These are phyloP conservation scores for Drosophila insularis DNA, from an alignment of 1,140 invertebrate species.

Conservation along the genomic window DNA sequence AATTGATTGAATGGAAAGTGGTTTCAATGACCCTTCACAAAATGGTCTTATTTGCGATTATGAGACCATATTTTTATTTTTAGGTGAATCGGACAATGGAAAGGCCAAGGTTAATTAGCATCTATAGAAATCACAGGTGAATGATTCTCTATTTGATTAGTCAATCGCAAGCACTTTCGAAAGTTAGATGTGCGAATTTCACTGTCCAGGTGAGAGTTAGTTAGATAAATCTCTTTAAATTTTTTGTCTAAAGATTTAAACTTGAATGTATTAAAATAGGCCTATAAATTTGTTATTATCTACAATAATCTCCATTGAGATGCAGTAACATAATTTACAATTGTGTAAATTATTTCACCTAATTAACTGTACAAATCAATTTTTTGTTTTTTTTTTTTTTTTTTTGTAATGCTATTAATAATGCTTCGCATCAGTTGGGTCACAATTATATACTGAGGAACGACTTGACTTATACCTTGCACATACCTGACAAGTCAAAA, in stretches of 20 bases:
- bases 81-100: background rate
- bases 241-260: no score
- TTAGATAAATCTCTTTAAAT: no score
- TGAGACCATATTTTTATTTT: background rate
- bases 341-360: no score
- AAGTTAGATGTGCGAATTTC: background rate
- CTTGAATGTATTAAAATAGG: no score
- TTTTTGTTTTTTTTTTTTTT: no score
- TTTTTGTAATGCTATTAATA: background rate
- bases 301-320: no score
- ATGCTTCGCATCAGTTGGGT: background rate
- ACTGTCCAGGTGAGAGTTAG: background rate
- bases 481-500: no score
- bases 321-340: no score
- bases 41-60: background rate
- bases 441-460: no score
- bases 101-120: constrained; percentile 63
- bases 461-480: no score
- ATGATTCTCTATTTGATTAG: constrained; percentile 2
- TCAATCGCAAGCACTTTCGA: background rate
- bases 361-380: background rate
- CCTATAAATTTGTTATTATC: no score
- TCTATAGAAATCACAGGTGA: constrained; percentile 27
- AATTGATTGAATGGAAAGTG: background rate
- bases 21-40: constrained; percentile 14